Conservation (phyloP, 2,888 invertebrate species). For the Thecophora atra region DNA sequence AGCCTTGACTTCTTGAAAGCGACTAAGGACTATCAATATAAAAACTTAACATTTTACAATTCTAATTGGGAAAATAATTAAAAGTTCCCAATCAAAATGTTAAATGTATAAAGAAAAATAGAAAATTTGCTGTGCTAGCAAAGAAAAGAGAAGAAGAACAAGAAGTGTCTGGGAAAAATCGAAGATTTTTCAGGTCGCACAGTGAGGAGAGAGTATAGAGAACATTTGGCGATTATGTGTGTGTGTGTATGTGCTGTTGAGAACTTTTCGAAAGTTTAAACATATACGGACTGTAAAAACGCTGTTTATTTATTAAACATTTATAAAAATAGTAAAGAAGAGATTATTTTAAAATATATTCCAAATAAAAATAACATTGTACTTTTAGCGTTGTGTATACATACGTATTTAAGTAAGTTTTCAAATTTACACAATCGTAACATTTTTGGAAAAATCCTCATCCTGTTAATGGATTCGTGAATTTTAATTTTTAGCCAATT, state of each 20-base stretch:
- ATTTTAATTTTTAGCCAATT: no score
- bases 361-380: background rate
- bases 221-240: background rate
- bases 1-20: no score
- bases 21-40: no score
- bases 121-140: conserved; percentile 1
- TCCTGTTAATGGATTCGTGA: background rate
- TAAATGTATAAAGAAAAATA: background rate
- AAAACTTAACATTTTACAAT: background rate
- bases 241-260: conserved; percentile 19
- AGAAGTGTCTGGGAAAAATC: conserved; percentile 44
- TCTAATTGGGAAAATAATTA: background rate
- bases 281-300: conserved; percentile 22
- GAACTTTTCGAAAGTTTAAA: conserved; percentile 20
- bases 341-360: background rate
- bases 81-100: background rate
- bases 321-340: background rate
- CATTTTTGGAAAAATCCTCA: background rate
- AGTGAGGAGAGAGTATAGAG: conserved; percentile 25
- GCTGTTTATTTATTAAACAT: background rate
- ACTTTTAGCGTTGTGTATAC: background rate
- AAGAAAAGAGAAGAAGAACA: conserved; percentile 22
- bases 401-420: background rate
- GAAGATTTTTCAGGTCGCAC: conserved; percentile 39
- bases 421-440: no score